Conservation (phyloP, 1,140 invertebrate genomes). For the Listronotus oregonensis region DNA sequence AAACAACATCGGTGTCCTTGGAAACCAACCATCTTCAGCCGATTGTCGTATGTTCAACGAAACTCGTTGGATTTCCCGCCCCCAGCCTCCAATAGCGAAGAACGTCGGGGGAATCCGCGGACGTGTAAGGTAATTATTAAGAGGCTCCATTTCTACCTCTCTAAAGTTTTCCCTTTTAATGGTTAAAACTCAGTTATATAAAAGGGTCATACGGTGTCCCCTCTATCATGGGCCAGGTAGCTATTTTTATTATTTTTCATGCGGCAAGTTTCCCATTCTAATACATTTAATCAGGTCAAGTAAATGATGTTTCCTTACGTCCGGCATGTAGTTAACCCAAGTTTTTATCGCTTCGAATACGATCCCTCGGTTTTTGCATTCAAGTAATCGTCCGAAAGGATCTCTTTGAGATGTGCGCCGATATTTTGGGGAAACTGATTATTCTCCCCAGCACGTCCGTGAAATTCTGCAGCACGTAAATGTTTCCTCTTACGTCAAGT, state of each 20-base stretch:
- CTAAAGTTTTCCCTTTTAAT: conserved; percentile 56
- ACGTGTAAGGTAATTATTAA: conserved; percentile 61
- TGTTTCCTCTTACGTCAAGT: conserved; percentile 61
- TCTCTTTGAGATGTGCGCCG: conserved; percentile 62
- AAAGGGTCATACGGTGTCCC: conserved; percentile 55
- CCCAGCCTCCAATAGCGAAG: conserved; percentile 80
- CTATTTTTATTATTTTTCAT: conserved; percentile 38
- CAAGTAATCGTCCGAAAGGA: conserved; percentile 66
- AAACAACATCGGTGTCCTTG: conserved; percentile 64
- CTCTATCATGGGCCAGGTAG: conserved; percentile 60
- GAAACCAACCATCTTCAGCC: conserved; percentile 71
- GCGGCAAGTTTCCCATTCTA: conserved; percentile 33
- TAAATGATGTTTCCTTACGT: conserved; percentile 60
- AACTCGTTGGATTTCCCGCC: conserved; percentile 77
- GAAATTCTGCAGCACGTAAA: conserved; percentile 62
- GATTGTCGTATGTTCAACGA: conserved; percentile 79
- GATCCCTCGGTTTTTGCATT: conserved; percentile 69
- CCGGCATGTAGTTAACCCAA: conserved; percentile 64
- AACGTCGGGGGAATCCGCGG: conserved; percentile 74
- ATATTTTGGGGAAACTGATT: conserved; percentile 61
- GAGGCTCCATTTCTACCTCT: conserved; percentile 59
- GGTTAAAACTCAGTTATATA: conserved; percentile 42
- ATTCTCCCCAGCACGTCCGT: conserved; percentile 59
- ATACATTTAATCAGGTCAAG: conserved; percentile 66
- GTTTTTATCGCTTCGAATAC: conserved; percentile 69